Percentiles rank a stretch among this genome's conserved stretches.
Evolutionary conservation across 2,113 vertebrate genomes (phyloP).

Genomic region (Motacilla tschutschensis): DNA sequence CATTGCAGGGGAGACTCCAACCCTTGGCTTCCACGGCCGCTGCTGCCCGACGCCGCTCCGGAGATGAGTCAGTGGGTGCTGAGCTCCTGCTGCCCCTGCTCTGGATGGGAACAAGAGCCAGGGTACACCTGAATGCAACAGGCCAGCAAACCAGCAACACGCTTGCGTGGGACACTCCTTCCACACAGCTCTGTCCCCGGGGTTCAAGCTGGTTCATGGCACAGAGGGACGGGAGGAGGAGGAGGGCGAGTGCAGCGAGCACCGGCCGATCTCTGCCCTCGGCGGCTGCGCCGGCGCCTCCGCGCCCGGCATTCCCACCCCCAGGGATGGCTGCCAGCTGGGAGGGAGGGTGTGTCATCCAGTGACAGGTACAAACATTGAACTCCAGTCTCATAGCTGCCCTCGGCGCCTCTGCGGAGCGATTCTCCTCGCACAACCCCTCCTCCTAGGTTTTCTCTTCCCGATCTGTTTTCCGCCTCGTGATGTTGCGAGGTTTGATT

Average conservation of each 20-base stretch:
- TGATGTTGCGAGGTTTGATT: constrained; percentile 94
- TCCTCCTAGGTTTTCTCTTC: constrained; percentile 91
- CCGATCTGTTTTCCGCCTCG: constrained; percentile 88
- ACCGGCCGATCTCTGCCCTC: background rate
- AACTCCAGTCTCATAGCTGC: constrained; percentile 56
- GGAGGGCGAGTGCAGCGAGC: constrained; percentile 13
- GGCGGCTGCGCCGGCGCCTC: background rate
- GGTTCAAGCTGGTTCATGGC: constrained; percentile 14
- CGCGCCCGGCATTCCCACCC: background rate
- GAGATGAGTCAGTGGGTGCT: background rate
- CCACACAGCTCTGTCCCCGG: background rate
- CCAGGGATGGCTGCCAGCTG: background rate
- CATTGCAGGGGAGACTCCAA: background rate
- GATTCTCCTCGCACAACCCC: constrained; percentile 35
- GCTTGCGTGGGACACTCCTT: background rate
- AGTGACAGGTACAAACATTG: constrained; percentile 46
- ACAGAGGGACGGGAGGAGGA: constrained; percentile 12
- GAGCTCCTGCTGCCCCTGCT: background rate
- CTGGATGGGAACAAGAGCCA: background rate
- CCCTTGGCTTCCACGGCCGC: background rate
- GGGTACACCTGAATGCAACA: background rate
- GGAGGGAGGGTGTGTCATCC: constrained; percentile 32
- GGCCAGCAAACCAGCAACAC: background rate
- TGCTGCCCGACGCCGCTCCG: background rate
- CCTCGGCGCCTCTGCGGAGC: constrained; percentile 14